Base-by-base conservation (phyloP, 2,113 vertebrate genomes). In the Elephas maximus region DNA sequence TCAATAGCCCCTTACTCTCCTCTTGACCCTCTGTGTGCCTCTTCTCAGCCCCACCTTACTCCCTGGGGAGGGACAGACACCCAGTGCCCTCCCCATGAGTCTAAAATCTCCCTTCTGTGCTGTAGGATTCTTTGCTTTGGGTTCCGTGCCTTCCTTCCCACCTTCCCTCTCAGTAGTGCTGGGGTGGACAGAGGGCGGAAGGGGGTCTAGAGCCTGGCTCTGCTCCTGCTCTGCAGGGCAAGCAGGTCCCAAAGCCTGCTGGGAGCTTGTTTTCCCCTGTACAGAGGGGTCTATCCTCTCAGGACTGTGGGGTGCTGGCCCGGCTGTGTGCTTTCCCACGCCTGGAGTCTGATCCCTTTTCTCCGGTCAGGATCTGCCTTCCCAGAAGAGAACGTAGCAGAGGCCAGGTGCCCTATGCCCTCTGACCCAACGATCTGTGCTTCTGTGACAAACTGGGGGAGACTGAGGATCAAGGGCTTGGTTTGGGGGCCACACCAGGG, bases 401-500 rank as follows among this genome's bases (percentile, higher is more conserved):
- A 9, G 12, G 53, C 6, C 1, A 0, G 26, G 37, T 0, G 26
- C 57, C 14, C 28, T 37, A n/a, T 1, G 0, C 7, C 88, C 60
- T 37, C 0, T 2, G 7, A 45, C 57, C 78, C 1, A 1, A 23
- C 28, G 41, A 24, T n/a, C 73, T 63, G 7, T 48, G 41, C 7
- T 15, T 76, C 10, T 4, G 48, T 30, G 53, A 57, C 15, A 14
- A 17, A 14, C 53, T 45, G 76, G 26, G 12, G 76, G 45, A 28
- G 9, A 15, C 53, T 57, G 53, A 57, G 53, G 53, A 14, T 57
- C 53, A 57, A 57, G 11, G 53, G 11, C 33, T 81, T 37, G 51
- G 21, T 37, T 24, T 60, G 48, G 80, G 57, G 80, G 53, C 53
- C 53, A 57, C 53, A 57, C 53, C 51, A 53, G 51, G 51, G 51